These are phyloP conservation scores for Cirrhinus molitorella DNA, from an alignment of 2,797 vertebrate species.

Conservation along the genomic window DNA sequence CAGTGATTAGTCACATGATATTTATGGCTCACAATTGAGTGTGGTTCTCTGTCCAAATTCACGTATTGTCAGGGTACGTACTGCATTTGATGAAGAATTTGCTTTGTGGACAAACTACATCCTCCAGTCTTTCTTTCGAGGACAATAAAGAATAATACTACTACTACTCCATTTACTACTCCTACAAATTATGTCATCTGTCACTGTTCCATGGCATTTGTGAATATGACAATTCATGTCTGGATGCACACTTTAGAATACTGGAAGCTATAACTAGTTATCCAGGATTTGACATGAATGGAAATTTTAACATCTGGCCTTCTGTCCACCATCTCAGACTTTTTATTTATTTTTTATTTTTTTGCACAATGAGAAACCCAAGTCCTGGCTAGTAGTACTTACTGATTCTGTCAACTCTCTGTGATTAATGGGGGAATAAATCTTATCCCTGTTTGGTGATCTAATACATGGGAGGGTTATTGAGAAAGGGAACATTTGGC, in stretches of 20 bases:
- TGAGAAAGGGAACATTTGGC: not conserved
- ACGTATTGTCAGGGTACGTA: not conserved
- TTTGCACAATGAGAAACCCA: not conserved
- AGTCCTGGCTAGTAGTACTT: not conserved
- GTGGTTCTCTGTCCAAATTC: not conserved
- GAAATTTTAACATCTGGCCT: not conserved
- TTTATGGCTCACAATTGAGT: not conserved
- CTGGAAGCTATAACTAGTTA: not conserved
- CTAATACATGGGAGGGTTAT: not conserved
- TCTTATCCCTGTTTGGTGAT: not conserved
- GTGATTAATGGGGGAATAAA: accelerated
- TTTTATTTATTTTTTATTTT: too few relatives aligned
- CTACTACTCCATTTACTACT: not conserved
- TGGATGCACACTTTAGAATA: not conserved
- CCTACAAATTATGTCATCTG: not conserved
- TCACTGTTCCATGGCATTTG: not conserved
- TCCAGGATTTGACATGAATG: not conserved
- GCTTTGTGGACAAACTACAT: too few relatives aligned
- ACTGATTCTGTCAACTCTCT: conserved; percentile 8
- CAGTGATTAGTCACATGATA: not conserved
- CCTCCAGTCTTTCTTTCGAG: too few relatives aligned
- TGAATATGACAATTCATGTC: not conserved
- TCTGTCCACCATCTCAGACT: not conserved
- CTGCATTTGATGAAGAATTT: not conserved
- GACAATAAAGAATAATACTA: too few relatives aligned